Base-by-base conservation (phyloP, 2,888 invertebrate genomes). In the Ennomos erosarius region DNA sequence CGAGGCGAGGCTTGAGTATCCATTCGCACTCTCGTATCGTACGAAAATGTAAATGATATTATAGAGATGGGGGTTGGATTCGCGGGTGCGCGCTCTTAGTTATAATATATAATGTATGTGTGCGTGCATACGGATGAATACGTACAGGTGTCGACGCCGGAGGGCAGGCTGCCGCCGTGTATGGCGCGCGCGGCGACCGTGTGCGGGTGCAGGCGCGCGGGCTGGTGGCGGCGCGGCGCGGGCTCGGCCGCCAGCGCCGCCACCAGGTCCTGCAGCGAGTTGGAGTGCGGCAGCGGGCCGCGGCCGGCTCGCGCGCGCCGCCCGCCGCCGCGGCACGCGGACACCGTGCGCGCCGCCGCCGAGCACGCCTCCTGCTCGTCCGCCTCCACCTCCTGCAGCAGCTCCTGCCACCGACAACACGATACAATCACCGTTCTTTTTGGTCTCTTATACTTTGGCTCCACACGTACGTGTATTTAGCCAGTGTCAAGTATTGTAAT, bases 311-410 rank as follows among this genome's bases (percentile, higher is more conserved):
- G 75, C 64, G 78, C 75, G 64, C 89, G 88, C 60, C 88, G 82
- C 67, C 87, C 82, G 55, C 90, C 82, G 55, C 90, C 88, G 65
- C 76, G 81, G 62, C 79, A 74, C 60, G 76, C 78, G 68, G 79
- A 87, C 70, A 90, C 84, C 60, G 85, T 88, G 52, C 92, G 81
- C 68, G 92, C 92, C 53, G 93, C 93, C 65, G 92, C 94, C 68
- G 92, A 87, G 66, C 93, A 90, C 68, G 93, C 94, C 64, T 94
- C 93, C 64, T 94, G 93, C 78, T 96, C 95, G 85, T 96, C 95
- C 76, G 95, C 95, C 84, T 97, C 96, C 68, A 95, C 96, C 82
- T 96, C 95, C 78, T 95, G 94, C 68, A 97, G 91, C 79, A 97
- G 92, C 88, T 96, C 95, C 96, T 96, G 79, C n/a, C 9, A 4